phyloP scores from a whole-genome alignment of 1,140 invertebrate species.

The Drosophila littoralis region DNA sequence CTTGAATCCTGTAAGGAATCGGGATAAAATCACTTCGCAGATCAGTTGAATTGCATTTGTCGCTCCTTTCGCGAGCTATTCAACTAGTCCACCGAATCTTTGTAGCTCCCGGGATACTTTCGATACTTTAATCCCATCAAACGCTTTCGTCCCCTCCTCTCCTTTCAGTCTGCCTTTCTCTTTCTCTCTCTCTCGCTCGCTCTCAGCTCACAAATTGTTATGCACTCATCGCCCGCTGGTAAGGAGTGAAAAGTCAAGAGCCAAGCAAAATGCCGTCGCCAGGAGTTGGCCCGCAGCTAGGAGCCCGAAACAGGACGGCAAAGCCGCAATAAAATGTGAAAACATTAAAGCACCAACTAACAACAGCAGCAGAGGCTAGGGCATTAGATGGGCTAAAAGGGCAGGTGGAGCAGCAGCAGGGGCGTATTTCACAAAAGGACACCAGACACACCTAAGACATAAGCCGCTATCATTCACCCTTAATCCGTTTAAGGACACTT shows the following conservation, averaged over 20 bases:
- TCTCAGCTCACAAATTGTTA: constrained; percentile 14
- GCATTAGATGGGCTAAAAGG: not conserved
- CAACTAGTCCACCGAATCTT: no score
- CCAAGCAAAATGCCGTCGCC: constrained; percentile 30
- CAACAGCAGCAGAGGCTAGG: constrained; percentile 13
- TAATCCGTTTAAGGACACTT: constrained; percentile 83
- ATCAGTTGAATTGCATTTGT: no score
- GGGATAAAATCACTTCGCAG: no score
- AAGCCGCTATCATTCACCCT: constrained; percentile 80
- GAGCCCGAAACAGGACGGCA: constrained; percentile 33
- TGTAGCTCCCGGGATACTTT: no score
- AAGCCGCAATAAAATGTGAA: constrained; percentile 64
- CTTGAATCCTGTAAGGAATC: no score
- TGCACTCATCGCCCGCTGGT: constrained; percentile 28
- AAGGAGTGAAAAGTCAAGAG: constrained; percentile 48
- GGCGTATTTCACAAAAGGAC: constrained; percentile 63
- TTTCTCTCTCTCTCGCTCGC: not conserved
- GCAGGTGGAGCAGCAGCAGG: constrained; percentile 2
- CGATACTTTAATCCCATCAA: no score
- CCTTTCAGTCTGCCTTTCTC: not conserved
- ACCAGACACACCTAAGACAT: constrained; percentile 77
- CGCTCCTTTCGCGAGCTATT: no score
- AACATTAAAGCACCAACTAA: constrained; percentile 47
- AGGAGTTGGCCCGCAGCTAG: constrained; percentile 7
- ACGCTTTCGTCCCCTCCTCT: no score